Percentiles rank a stretch among this genome's conserved stretches.
Conservation (phyloP, 1,140 invertebrate genomes). For the Procambarus virginalis region DNA sequence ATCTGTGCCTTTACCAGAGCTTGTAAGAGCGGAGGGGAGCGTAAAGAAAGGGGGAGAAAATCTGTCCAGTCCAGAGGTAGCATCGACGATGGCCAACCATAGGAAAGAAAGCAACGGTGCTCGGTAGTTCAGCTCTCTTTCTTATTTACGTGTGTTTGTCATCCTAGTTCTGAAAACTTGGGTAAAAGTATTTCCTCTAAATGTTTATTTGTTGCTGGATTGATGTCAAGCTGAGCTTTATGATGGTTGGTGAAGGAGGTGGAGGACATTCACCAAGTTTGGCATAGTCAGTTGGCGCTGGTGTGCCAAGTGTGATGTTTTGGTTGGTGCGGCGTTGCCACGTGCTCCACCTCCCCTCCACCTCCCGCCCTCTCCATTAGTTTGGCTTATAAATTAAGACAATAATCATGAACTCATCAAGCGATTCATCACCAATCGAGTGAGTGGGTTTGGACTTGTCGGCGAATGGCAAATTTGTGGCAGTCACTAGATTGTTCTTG, state of each 20-base stretch:
- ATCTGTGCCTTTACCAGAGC: slow-evolving; percentile 66
- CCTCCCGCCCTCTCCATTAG: not conserved
- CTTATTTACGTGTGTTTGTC: slow-evolving; percentile 55
- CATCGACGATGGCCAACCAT: slow-evolving; percentile 54
- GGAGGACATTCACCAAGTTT: slow-evolving; percentile 14
- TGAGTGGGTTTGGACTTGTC: slow-evolving; percentile 5
- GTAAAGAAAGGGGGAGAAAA: slow-evolving; percentile 43
- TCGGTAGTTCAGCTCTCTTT: slow-evolving; percentile 57
- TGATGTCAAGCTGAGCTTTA: not conserved
- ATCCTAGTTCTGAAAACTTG: slow-evolving; percentile 26
- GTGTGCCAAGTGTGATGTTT: slow-evolving; percentile 44
- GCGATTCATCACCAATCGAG: slow-evolving; percentile 17
- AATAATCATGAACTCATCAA: slow-evolving; percentile 34
- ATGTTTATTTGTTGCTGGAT: not conserved
- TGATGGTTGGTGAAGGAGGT: not conserved
- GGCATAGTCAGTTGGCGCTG: slow-evolving; percentile 25
- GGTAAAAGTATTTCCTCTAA: slow-evolving; percentile 16
- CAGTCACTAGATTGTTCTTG: too few species aligned
- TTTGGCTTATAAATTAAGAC: not conserved
- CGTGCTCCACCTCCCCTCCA: not conserved
- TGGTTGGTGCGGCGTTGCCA: slow-evolving; percentile 50
- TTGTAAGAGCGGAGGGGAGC: slow-evolving; percentile 59
- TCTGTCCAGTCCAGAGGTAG: slow-evolving; percentile 27
- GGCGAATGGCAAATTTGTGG: too few species aligned
- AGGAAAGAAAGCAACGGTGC: slow-evolving; percentile 60